Conservation (phyloP, 1,140 invertebrate genomes). For the Rhynchophorus ferrugineus region DNA sequence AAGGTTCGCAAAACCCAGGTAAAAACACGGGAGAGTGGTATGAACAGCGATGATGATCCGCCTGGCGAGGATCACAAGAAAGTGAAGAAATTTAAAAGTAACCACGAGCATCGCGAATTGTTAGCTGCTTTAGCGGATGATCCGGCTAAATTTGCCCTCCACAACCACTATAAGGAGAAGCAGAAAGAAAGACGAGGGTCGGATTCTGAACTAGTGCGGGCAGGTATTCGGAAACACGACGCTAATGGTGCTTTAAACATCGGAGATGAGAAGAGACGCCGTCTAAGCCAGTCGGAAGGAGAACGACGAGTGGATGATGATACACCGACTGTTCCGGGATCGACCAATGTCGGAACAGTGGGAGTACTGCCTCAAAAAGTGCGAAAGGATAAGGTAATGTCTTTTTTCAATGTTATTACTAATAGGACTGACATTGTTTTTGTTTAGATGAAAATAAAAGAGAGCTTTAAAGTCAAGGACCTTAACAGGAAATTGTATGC, state of each 20-base stretch:
- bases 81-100: slow-evolving; percentile 41
- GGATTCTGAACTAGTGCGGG: slow-evolving; percentile 39
- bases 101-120: slow-evolving; percentile 33
- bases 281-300: slow-evolving; percentile 41
- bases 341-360: slow-evolving; percentile 57
- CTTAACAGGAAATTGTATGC: slow-evolving; percentile 43
- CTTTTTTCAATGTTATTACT: neutral
- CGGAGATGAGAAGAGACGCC: slow-evolving; percentile 48
- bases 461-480: slow-evolving; percentile 38
- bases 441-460: slow-evolving; percentile 32
- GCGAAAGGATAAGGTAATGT: slow-evolving; percentile 34
- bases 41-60: neutral
- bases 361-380: slow-evolving; percentile 37
- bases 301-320: slow-evolving; percentile 27
- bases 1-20: slow-evolving; percentile 44
- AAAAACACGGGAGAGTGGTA: slow-evolving; percentile 26
- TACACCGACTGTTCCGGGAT: slow-evolving; percentile 47
- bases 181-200: slow-evolving; percentile 45
- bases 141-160: slow-evolving; percentile 24
- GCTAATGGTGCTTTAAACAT: slow-evolving; percentile 41
- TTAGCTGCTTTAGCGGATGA: slow-evolving; percentile 17
- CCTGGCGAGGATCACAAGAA: too few relatives aligned
- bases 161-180: slow-evolving; percentile 37
- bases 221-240: slow-evolving; percentile 42
- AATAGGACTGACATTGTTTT: neutral